A percentile compares a stretch with the other conserved stretches of the same genome.
phyloP scores from a whole-genome alignment of 2,113 vertebrate genomes.

The Leucoraja erinaceus region DNA sequence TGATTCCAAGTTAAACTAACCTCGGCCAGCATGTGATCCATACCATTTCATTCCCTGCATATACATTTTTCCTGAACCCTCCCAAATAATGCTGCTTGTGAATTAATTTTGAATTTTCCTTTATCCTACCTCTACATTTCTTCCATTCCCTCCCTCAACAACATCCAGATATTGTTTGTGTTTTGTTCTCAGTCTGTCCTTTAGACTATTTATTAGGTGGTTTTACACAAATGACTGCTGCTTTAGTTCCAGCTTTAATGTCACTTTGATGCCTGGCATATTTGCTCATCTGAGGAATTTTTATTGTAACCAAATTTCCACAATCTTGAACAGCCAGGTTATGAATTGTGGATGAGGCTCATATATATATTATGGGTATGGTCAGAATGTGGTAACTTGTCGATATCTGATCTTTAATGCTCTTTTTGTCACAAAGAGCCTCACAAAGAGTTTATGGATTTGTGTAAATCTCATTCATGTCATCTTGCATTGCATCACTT shows the following conservation, averaged over 20 bases:
- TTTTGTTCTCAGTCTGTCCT: not conserved
- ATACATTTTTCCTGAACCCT: no score
- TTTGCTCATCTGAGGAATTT: not conserved
- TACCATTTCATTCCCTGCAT: no score
- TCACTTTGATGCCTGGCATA: not conserved
- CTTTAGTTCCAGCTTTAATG: not conserved
- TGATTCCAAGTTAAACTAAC: no score
- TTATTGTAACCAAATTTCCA: not conserved
- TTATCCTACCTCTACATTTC: no score
- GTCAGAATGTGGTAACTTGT: not conserved
- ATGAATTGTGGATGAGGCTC: not conserved
- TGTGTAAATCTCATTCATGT: not conserved
- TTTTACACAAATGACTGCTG: not conserved
- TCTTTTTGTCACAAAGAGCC: not conserved
- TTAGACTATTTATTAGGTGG: not conserved
- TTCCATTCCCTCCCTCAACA: no score
- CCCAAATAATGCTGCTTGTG: not conserved
- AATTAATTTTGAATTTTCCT: not conserved
- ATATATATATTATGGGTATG: not conserved
- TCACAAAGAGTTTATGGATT: not conserved
- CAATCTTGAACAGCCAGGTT: not conserved
- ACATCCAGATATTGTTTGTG: not conserved
- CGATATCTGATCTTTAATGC: no score
- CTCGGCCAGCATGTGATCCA: no score
- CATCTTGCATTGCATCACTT: not conserved